Percentiles rank a stretch among this genome's conserved stretches.
Evolutionary conservation across 1,140 invertebrate species (phyloP).

Genomic region (Lucilia cuprina): DNA sequence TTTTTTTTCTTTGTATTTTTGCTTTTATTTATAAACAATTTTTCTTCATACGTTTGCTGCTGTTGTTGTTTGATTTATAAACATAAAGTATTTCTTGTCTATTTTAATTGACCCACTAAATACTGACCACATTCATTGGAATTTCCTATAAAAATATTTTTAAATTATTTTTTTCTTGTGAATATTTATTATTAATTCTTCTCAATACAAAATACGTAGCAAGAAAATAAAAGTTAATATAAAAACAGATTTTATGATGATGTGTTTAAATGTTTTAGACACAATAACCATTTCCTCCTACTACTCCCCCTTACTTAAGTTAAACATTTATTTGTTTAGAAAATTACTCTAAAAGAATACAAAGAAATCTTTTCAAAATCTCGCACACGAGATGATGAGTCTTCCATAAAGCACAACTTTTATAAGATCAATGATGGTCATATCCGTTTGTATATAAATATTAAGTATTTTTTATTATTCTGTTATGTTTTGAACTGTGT

Average conservation of each 20-base stretch:
- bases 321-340: background rate
- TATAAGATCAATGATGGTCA: conserved; percentile 15
- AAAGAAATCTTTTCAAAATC: background rate
- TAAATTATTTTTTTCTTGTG: too few species aligned
- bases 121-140: background rate
- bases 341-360: background rate
- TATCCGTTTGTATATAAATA: background rate
- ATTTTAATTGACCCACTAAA: background rate
- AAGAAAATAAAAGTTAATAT: too few species aligned
- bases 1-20: background rate
- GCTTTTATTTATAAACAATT: background rate
- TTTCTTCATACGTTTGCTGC: background rate
- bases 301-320: background rate
- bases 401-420: background rate
- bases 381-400: background rate
- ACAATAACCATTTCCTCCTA: background rate
- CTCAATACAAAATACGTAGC: too few species aligned
- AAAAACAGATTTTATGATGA: too few species aligned
- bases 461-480: background rate
- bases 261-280: too few species aligned
- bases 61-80: background rate
- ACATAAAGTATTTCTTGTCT: background rate
- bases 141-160: too few species aligned
- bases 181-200: too few species aligned
- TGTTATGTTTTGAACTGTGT: background rate